Percentiles rank a stretch among this genome's conserved stretches.
phyloP scores from a whole-genome alignment of 2,888 invertebrate species.

The Philhelius pedissequus region DNA sequence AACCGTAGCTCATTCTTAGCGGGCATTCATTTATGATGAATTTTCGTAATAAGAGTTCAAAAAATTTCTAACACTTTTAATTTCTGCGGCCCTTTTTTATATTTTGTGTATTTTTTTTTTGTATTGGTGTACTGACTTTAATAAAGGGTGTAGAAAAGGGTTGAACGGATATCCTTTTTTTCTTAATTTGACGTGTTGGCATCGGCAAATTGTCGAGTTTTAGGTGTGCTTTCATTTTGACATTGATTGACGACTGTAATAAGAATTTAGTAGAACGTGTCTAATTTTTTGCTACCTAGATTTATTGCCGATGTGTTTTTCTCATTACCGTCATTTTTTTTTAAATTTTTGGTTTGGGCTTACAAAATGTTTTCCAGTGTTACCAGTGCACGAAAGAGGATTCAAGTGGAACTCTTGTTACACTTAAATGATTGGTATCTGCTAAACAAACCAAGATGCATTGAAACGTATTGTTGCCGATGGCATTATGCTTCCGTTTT shows the following conservation, averaged over 20 bases:
- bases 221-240: conserved; percentile 56
- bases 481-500: too few species aligned
- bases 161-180: conserved; percentile 29
- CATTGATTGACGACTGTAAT: conserved; percentile 50
- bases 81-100: conserved; percentile 4
- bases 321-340: conserved; percentile 35
- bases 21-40: conserved; percentile 53
- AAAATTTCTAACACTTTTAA: conserved; percentile 34
- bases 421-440: too few species aligned
- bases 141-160: conserved; percentile 54
- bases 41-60: conserved; percentile 48
- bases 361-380: neutral
- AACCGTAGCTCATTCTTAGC: conserved; percentile 10
- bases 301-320: conserved; percentile 35
- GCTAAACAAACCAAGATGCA: too few species aligned
- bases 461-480: too few species aligned
- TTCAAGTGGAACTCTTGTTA: neutral
- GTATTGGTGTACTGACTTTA: neutral
- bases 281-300: conserved; percentile 17
- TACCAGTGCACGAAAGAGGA: neutral
- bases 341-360: neutral
- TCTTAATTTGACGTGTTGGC: conserved; percentile 60
- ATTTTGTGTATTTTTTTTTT: neutral
- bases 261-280: conserved; percentile 42
- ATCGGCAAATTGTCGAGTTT: conserved; percentile 63